A percentile compares a stretch with the other conserved stretches of the same genome.
phyloP scores from a whole-genome alignment of 2,113 vertebrate genomes.

The Brachypodius melanocephalos region DNA sequence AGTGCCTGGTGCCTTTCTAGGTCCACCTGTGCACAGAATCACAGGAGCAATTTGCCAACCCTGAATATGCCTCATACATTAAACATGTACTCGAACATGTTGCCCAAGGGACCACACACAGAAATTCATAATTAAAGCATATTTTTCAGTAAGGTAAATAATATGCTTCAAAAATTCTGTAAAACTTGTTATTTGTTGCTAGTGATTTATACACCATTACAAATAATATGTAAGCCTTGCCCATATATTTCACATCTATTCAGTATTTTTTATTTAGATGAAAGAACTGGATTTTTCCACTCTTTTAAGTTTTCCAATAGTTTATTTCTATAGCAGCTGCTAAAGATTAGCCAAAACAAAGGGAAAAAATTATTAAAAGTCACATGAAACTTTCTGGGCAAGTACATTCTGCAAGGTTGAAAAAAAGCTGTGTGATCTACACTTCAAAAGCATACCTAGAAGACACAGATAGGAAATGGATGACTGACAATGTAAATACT shows the following conservation, averaged over 20 bases:
- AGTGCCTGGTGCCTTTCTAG: neutral
- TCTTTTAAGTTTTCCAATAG: neutral
- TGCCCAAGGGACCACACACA: neutral
- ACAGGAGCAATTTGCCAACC: neutral
- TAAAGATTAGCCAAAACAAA: neutral
- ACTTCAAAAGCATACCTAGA: constrained; percentile 6
- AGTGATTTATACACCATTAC: neutral
- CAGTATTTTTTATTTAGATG: neutral
- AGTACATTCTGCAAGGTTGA: neutral
- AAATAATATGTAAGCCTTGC: neutral
- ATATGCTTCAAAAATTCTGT: neutral
- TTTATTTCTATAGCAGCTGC: neutral
- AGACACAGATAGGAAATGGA: neutral
- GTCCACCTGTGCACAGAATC: neutral
- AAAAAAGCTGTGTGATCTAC: neutral
- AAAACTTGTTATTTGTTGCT: neutral
- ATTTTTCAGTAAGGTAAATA: neutral
- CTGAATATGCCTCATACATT: neutral
- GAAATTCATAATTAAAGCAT: neutral
- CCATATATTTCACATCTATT: neutral
- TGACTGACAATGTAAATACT: fast-evolving
- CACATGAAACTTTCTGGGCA: neutral
- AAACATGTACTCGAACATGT: neutral
- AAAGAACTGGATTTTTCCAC: neutral
- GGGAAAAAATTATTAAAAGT: neutral